Evolutionary conservation across 2,888 invertebrate species (phyloP).

Genomic region (Andrena praecox): DNA sequence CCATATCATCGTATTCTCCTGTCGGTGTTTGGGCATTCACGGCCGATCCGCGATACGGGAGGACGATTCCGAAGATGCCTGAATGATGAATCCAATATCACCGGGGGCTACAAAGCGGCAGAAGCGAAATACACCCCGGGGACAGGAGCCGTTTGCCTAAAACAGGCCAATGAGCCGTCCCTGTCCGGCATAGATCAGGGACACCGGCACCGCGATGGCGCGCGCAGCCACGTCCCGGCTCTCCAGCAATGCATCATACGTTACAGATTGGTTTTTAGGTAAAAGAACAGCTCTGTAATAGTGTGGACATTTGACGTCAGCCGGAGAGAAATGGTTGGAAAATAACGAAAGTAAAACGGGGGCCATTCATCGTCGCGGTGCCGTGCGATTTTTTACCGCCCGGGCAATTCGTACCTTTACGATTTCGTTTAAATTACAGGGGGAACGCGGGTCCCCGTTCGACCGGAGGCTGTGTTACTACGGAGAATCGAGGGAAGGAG

Average conservation of each 20-base stretch:
- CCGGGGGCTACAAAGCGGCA: slow-evolving; percentile 61
- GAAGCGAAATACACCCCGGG: slow-evolving; percentile 75
- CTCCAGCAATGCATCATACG: slow-evolving; percentile 68
- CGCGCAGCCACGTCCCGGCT: neutral
- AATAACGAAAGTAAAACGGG: slow-evolving; percentile 73
- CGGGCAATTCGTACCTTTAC: slow-evolving; percentile 56
- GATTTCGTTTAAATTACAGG: slow-evolving; percentile 64
- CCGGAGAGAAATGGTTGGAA: slow-evolving; percentile 68
- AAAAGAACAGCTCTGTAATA: slow-evolving; percentile 66
- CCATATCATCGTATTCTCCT: slow-evolving; percentile 20
- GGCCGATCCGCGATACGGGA: slow-evolving; percentile 8
- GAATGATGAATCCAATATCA: slow-evolving; percentile 77
- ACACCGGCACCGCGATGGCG: slow-evolving; percentile 51
- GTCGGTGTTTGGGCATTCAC: slow-evolving; percentile 2
- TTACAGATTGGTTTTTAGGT: slow-evolving; percentile 70
- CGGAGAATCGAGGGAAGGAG: slow-evolving; percentile 36
- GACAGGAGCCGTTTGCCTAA: slow-evolving; percentile 74
- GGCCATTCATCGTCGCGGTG: slow-evolving; percentile 60
- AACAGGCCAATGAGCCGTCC: slow-evolving; percentile 73
- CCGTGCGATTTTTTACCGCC: slow-evolving; percentile 62
- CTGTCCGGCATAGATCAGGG: slow-evolving; percentile 66
- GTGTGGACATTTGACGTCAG: slow-evolving; percentile 68
- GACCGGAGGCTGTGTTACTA: slow-evolving; percentile 38
- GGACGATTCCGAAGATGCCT: slow-evolving; percentile 70
- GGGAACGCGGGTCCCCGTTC: slow-evolving; percentile 27